Evolutionary conservation across 2,113 vertebrate species (phyloP), one percentile per base, ranked within the genome.

Genomic region (Melanocharis versteri): DNA sequence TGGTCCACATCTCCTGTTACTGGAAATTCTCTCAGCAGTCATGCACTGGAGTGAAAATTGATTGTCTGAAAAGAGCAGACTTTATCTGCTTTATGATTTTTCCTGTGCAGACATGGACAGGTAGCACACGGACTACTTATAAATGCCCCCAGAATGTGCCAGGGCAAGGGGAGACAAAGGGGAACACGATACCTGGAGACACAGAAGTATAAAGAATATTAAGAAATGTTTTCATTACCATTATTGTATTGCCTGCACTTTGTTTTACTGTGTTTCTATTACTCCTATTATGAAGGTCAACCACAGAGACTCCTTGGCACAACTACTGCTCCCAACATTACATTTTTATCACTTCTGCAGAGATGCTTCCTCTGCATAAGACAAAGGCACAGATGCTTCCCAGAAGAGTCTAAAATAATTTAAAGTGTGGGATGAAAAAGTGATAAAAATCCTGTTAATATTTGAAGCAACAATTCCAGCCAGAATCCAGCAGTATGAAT

Each of bases 401-500:
- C 80, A 92, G 90, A 95, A 94, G 44, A 81, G 44, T 37, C 44
- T 48, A 56, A 94, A 96, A 93, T 77, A 77, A 94, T 94, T 77
- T 61, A 54, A 92, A 93, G 60, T 15, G 51, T 58, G 76, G 60
- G 68, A 95, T 40, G 40, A 89, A 88, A 88, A 88, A 93, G 86
- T 78, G 76, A 90, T 89, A 93, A 95, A 94, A 95, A 68, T 40
- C 48, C 93, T 75, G 60, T 78, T 96, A 90, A 92, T 90, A 93
- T 89, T 22, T 92, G 85, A 95, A 94, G 89, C 81, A 88, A 96
- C 88, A 95, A 90, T 92, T 95, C 72, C 83, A 96, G 79, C 87
- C 77, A 96, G 95, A 81, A 97, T 94, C 7, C 64, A 81, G 95
- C 68, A 81, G 64, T 48, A 87, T 87, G 88, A 96, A 92, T 90